Base-by-base conservation (phyloP, 1,140 invertebrate species). In the Drusus annulatus region DNA sequence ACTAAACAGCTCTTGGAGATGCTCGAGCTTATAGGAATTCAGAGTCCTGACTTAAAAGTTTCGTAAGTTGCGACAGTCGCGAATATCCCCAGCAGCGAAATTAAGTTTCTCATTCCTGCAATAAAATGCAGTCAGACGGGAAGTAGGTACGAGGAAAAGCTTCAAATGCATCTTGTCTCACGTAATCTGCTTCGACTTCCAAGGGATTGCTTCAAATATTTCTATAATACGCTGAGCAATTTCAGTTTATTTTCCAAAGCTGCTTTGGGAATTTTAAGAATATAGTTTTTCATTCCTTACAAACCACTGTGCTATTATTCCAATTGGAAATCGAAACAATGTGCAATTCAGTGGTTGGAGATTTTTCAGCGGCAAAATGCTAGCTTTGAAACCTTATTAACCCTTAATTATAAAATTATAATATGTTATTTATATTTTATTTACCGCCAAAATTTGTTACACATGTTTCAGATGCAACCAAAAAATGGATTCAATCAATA, bases 131-230 rank as follows among this genome's bases (percentile, higher is more conserved):
- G 45, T 36, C 65, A 69, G 65, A 69, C 65, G 65, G 65, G 65
- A 45, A 19, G 36, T 45, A 45, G 36, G 36, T 45, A 45, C 36
- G 36, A 45, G 5, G 17, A 69, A 69, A 69, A 69, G 28, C 65
- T 45, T 45, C 50, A 69, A 69, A 36, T 69, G 65, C 65, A 69
- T 36, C 65, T 69, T 8, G 36, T 36, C 17, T 3, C n/a, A 16
- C n/a, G 36, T 69, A 50, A 69, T 45, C 65, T 69, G 62, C 65
- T 65, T 65, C 62, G 25, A 65, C 62, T 65, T 45, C 8, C 8
- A 45, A 45, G 25, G 28, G 62, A 65, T 65, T 65, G 62, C 62
- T 65, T 65, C 62, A 65, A 65, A 65, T 65, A 65, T 65, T 65
- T 16, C 62, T 65, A 28, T 65, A n/a, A 65, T 65, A 28, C 62